Evolutionary conservation across 2,888 invertebrate species (phyloP).

Genomic region (Metacarcinus magister): DNA sequence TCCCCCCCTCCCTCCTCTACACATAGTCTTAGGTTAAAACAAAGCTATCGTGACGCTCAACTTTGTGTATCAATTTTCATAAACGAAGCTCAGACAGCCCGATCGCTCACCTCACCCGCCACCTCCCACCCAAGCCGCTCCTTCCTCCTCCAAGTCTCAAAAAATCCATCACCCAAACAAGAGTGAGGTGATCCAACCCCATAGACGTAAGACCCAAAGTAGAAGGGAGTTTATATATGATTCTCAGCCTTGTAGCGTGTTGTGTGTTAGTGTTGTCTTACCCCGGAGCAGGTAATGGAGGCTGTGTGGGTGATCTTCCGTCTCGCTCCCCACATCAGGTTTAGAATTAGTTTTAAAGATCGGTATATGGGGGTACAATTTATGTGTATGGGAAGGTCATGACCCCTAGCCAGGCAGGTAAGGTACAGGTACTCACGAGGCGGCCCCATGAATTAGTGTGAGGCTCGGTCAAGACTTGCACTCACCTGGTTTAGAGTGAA

Average conservation of each 20-base stretch:
- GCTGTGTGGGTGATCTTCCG: slow-evolving; percentile 18
- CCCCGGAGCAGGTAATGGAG: neutral
- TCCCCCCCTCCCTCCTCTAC: neutral
- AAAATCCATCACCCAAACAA: neutral
- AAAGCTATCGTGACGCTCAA: slow-evolving; percentile 22
- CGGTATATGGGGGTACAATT: slow-evolving; percentile 41
- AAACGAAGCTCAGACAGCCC: neutral
- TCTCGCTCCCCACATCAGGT: neutral
- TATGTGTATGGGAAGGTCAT: slow-evolving; percentile 26
- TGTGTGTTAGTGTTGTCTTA: neutral
- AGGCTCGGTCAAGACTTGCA: neutral
- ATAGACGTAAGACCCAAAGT: neutral
- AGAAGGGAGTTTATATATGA: neutral
- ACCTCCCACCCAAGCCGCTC: neutral
- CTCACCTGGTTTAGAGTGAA: neutral
- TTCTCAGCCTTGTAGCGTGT: neutral
- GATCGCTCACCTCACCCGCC: neutral
- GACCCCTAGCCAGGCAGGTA: neutral
- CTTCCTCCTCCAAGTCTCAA: neutral
- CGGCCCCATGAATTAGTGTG: neutral
- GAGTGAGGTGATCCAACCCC: neutral
- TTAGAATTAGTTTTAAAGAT: slow-evolving; percentile 36
- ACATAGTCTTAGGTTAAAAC: neutral
- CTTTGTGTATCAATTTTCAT: slow-evolving; percentile 3
- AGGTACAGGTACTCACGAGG: slow-evolving; percentile 17